These are phyloP conservation scores for Calycopis cecrops DNA, from an alignment of 1,140 invertebrate species.

Conservation along the genomic window DNA sequence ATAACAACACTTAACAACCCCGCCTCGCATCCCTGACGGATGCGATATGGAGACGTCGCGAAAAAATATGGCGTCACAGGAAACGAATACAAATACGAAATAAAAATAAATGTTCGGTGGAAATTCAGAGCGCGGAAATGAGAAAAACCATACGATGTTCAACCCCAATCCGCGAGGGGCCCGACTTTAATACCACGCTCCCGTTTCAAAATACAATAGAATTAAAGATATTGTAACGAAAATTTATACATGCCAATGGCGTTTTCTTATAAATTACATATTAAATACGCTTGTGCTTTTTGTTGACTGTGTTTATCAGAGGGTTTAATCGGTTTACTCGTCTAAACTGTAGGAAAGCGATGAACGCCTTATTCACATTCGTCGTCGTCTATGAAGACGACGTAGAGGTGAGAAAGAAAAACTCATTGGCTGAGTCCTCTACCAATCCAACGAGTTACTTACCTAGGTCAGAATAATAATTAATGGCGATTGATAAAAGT, in stretches of 20 bases:
- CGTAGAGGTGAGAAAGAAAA: too few relatives aligned
- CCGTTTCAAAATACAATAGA: conserved; percentile 22
- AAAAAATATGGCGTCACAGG: conserved; percentile 59
- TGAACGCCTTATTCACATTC: too few relatives aligned
- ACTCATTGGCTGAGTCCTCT: too few relatives aligned
- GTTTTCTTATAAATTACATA: conserved; percentile 18
- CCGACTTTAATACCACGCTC: conserved; percentile 33
- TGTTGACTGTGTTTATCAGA: too few relatives aligned
- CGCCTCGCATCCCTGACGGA: conserved; percentile 30
- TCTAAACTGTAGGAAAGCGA: too few relatives aligned
- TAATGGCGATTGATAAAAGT: too few relatives aligned
- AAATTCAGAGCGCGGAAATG: conserved; percentile 66
- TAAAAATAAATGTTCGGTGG: conserved; percentile 66
- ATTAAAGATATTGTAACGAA: conserved; percentile 26
- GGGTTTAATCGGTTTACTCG: too few relatives aligned
- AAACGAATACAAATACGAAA: conserved; percentile 68
- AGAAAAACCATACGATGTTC: conserved; percentile 68
- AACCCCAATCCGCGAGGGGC: conserved; percentile 42
- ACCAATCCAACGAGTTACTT: too few relatives aligned
- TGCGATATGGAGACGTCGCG: conserved; percentile 48
- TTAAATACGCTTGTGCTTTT: conserved; percentile 1
- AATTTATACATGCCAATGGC: conserved; percentile 18
- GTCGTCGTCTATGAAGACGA: too few relatives aligned
- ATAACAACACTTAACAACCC: conserved; percentile 35
- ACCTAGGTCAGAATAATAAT: too few relatives aligned